These are phyloP conservation scores for Drosophila arawakana DNA, from an alignment of 1,140 invertebrate species.

Conservation along the genomic window DNA sequence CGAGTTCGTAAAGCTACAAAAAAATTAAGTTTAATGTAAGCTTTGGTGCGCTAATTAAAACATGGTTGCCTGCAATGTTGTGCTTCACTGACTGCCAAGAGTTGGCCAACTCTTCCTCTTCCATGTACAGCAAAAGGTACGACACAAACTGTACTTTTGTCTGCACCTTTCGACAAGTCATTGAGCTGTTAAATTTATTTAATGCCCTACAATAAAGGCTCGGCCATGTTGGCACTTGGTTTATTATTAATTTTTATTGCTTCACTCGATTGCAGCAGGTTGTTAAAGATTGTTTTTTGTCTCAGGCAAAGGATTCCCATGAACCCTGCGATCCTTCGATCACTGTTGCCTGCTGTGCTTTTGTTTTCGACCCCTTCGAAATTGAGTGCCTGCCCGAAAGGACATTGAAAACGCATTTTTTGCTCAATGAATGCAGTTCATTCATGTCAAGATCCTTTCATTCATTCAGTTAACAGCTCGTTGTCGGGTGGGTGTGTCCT, in stretches of 20 bases:
- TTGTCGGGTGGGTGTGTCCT: slow-evolving; percentile 71
- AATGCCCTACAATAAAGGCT: slow-evolving; percentile 63
- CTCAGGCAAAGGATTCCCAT: slow-evolving; percentile 61
- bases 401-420: slow-evolving; percentile 15
- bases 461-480: slow-evolving; percentile 37
- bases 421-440: slow-evolving; percentile 67
- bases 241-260: slow-evolving; percentile 79
- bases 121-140: not conserved
- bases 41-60: slow-evolving; percentile 70
- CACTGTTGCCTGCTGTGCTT: slow-evolving; percentile 62
- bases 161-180: slow-evolving; percentile 79
- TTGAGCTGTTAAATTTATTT: slow-evolving; percentile 82
- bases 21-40: slow-evolving; percentile 72
- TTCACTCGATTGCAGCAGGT: slow-evolving; percentile 63
- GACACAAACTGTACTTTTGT: not conserved
- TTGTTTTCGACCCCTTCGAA: slow-evolving; percentile 55
- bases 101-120: not conserved
- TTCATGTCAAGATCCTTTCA: slow-evolving; percentile 54
- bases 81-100: slow-evolving; percentile 49
- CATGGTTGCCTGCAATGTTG: slow-evolving; percentile 58
- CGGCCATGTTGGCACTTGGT: slow-evolving; percentile 69
- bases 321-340: slow-evolving; percentile 45
- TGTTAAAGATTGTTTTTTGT: not conserved
- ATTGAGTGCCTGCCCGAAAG: slow-evolving; percentile 28
- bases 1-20: slow-evolving; percentile 42